These are phyloP conservation scores for Lycophotia porphyrea DNA, from an alignment of 2,888 invertebrate species.

Conservation along the genomic window DNA sequence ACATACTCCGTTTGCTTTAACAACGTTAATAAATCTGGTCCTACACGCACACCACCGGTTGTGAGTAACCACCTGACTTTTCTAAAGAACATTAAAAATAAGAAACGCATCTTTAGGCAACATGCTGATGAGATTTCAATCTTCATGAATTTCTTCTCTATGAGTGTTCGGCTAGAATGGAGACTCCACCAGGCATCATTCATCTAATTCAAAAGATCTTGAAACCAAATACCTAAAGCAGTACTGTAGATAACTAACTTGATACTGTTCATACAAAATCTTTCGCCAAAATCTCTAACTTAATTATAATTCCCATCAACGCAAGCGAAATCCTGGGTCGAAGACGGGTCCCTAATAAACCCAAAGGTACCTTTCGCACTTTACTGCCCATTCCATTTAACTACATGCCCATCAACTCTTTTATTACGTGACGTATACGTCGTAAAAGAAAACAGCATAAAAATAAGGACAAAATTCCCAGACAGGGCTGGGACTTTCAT, in stretches of 20 bases:
- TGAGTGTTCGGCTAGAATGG: not conserved
- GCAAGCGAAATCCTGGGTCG: constrained; percentile 29
- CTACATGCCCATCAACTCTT: constrained; percentile 58
- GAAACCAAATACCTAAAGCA: not conserved
- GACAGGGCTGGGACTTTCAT: constrained; percentile 48
- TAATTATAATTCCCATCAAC: constrained; percentile 40
- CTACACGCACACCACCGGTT: not conserved
- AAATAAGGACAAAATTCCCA: constrained; percentile 52
- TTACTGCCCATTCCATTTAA: constrained; percentile 56
- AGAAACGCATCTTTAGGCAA: not conserved
- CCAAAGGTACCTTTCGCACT: constrained; percentile 26
- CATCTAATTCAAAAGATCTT: not conserved
- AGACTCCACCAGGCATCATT: not conserved
- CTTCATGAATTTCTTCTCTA: not conserved
- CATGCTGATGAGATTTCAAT: not conserved
- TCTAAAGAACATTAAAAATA: not conserved
- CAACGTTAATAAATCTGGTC: not conserved
- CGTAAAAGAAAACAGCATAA: constrained; percentile 58
- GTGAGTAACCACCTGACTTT: not conserved
- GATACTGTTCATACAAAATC: not conserved
- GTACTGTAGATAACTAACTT: not conserved
- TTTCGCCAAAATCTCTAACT: constrained; percentile 7
- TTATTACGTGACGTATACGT: constrained; percentile 58
- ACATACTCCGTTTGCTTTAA: not conserved
- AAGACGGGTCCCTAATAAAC: constrained; percentile 52